These are phyloP conservation scores for Oegoconia quadripuncta DNA, from an alignment of 2,888 invertebrate species.

Conservation along the genomic window DNA sequence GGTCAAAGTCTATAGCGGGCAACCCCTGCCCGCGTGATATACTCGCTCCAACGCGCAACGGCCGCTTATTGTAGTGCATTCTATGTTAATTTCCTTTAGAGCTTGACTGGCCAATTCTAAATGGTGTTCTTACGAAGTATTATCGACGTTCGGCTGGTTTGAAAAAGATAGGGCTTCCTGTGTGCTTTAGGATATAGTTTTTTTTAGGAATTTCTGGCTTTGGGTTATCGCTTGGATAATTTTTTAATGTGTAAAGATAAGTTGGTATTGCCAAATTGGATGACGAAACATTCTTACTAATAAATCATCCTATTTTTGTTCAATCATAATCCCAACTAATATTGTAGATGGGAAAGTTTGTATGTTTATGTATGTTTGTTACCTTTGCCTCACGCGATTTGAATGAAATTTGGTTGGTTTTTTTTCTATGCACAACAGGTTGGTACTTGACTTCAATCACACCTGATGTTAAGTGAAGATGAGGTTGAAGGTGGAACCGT, in stretches of 20 bases:
- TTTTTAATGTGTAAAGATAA: not conserved
- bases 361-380: no score
- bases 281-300: no score
- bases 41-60: conserved; percentile 2
- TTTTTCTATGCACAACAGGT: no score
- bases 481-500: no score
- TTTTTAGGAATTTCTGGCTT: not conserved
- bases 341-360: no score
- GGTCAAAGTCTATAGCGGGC: conserved; percentile 30
- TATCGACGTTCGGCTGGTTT: conserved; percentile 2
- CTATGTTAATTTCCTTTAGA: not conserved
- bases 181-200: not conserved
- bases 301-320: no score
- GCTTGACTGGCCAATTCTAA: not conserved
- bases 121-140: not conserved
- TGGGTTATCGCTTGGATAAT: not conserved
- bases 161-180: conserved; percentile 4
- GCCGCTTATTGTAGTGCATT: not conserved
- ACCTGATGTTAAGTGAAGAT: no score
- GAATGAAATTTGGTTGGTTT: no score
- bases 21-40: conserved; percentile 7
- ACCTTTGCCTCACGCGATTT: no score
- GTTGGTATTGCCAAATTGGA: conserved; percentile 6
- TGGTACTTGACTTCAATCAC: no score
- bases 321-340: no score